Conservation (phyloP, 2,113 vertebrate species). For the Nansenia antarctica region DNA sequence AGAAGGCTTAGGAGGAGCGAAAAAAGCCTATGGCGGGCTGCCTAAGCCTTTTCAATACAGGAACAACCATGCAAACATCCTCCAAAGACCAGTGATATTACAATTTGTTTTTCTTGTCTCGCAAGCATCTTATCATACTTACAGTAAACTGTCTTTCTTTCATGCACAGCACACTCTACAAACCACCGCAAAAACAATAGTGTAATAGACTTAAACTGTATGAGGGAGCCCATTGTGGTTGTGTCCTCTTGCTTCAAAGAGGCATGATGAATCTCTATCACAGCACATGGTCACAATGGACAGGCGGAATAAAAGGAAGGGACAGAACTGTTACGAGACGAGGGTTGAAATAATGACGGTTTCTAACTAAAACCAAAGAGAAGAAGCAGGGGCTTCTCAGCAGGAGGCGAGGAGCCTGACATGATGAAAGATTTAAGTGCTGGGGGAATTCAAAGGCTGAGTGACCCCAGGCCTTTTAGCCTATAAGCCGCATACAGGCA, state of each 20-base stretch:
- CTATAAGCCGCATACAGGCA: neutral
- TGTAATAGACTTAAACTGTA: neutral
- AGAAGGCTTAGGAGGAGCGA: too few relatives aligned
- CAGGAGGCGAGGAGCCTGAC: neutral
- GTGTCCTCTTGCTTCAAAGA: slow-evolving; percentile 13
- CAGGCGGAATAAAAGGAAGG: slow-evolving; percentile 3
- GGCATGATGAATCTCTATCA: slow-evolving; percentile 10
- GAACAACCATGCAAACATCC: too few relatives aligned
- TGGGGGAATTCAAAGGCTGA: slow-evolving; percentile 26
- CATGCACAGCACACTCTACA: neutral
- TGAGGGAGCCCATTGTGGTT: neutral
- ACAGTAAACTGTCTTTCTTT: neutral
- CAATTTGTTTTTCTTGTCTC: neutral
- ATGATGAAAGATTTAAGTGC: slow-evolving; percentile 14
- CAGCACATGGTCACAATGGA: slow-evolving; percentile 20
- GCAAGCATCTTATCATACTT: neutral
- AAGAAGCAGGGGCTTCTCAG: slow-evolving; percentile 9
- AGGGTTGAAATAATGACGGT: slow-evolving; percentile 12
- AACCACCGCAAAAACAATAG: neutral
- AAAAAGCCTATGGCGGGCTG: too few relatives aligned
- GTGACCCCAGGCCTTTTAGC: slow-evolving; percentile 12
- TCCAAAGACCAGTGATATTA: neutral
- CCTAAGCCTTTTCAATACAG: too few relatives aligned
- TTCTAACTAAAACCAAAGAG: slow-evolving; percentile 17
- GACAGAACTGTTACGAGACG: neutral